Base-by-base conservation (phyloP, 2,888 invertebrate genomes). In the Blastobasis adustella region DNA sequence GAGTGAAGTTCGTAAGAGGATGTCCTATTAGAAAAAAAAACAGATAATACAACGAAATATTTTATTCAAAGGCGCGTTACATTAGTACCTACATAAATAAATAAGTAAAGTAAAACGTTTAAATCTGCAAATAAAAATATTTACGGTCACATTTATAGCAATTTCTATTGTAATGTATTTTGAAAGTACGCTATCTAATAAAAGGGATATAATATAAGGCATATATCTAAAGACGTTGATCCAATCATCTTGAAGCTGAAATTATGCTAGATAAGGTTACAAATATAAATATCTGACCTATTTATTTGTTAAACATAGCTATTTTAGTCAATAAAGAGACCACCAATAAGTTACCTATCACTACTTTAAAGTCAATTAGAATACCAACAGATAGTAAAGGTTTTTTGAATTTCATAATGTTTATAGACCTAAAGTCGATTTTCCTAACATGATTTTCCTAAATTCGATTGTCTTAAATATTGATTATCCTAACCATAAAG, bases 221-320 rank as follows among this genome's bases (percentile, higher is more conserved):
- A 23, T 23, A 23, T 23, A n/a, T n/a, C n/a, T n/a, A n/a, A n/a
- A n/a, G n/a, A n/a, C n/a, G 23, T 23, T 54, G 59, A 62, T 61
- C 62, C 63, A 58, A 62, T 54, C 51, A 48, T 58, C 61, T 61
- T 62, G 63, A 62, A 65, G 62, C 63, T 63, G 59, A 40, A 62
- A 62, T 62, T 64, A 58, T 59, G 5, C 8, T 53, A 58, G 56
- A 45, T 23, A 49, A 51, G 45, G 54, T 53, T 51, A 55, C 52
- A 59, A 64, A 53, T 23, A 23, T 23, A 23, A 23, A 54, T 58
- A 58, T 55, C 61, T 58, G 61, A 23, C 57, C 54, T 60, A 67
- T 66, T 85, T 88, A 88, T 88, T 88, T 88, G 88, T 88, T 87
- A 79, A 77, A 85, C 88, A 88, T 87, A 88, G 88, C 88, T 81